These are phyloP conservation scores for Phenganax stokvisi DNA, from an alignment of 92 coral and sea anemone genomes.

Conservation along the genomic window DNA sequence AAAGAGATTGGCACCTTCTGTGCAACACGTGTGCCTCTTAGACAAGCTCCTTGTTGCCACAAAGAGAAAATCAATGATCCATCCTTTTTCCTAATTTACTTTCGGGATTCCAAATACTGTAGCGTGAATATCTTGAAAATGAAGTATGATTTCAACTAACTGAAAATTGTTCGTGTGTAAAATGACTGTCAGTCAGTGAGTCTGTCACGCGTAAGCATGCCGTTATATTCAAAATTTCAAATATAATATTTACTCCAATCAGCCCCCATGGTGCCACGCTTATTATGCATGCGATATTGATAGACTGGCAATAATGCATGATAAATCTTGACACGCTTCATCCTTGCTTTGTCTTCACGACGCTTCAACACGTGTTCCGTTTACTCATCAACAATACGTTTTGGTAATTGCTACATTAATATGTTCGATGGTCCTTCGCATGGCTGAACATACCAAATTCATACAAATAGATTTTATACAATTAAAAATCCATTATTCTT, in stretches of 20 bases:
- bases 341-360: slow-evolving; percentile 15
- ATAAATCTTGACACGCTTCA: slow-evolving; percentile 10
- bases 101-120: background rate
- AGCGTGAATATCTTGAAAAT: background rate
- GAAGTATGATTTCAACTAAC: background rate
- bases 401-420: background rate
- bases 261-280: slow-evolving; percentile 7
- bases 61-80: background rate
- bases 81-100: background rate
- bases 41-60: background rate
- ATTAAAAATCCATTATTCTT: background rate
- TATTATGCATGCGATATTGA: slow-evolving; percentile 22
- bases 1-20: slow-evolving; percentile 18
- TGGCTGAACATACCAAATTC: background rate
- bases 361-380: slow-evolving; percentile 6
- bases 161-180: background rate
- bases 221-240: slow-evolving; percentile 26
- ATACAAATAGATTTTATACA: background rate
- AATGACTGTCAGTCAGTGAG: too few relatives aligned
- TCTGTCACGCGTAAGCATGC: slow-evolving; percentile 22
- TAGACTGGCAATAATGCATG: slow-evolving; percentile 25
- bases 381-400: background rate
- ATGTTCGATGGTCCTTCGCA: background rate
- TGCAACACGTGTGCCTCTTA: background rate
- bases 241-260: slow-evolving; percentile 1